Conservation (phyloP, 2,113 vertebrate species). For the Mustelus asterias region DNA sequence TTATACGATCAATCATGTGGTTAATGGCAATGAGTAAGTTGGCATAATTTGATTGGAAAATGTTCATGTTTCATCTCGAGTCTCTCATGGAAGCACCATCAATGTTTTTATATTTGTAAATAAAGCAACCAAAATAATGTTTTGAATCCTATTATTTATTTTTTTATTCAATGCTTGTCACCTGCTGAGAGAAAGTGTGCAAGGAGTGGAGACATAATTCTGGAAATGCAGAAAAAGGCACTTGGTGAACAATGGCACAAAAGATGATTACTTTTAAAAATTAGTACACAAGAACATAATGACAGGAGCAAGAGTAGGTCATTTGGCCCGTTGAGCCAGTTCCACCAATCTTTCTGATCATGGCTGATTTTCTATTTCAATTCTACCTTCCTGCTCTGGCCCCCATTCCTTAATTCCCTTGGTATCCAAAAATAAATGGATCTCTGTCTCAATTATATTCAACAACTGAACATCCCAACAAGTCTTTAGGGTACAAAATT, state of each 20-base stretch:
- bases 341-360: no score
- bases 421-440: background rate
- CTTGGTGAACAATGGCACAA: background rate
- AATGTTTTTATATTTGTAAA: background rate
- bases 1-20: background rate
- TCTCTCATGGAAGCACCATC: background rate
- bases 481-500: background rate
- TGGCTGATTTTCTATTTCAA: no score
- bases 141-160: background rate
- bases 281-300: background rate
- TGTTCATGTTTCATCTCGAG: background rate
- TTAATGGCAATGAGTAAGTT: background rate
- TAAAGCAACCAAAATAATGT: background rate
- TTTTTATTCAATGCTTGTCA: background rate
- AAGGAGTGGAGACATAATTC: background rate
- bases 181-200: background rate
- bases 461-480: background rate
- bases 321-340: background rate
- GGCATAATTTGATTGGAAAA: background rate
- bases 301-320: background rate
- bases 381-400: no score
- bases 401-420: background rate
- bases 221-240: background rate
- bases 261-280: no score
- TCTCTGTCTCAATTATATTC: background rate